Conservation (phyloP, 2,797 vertebrate genomes). For the Nyctalus aviator region DNA sequence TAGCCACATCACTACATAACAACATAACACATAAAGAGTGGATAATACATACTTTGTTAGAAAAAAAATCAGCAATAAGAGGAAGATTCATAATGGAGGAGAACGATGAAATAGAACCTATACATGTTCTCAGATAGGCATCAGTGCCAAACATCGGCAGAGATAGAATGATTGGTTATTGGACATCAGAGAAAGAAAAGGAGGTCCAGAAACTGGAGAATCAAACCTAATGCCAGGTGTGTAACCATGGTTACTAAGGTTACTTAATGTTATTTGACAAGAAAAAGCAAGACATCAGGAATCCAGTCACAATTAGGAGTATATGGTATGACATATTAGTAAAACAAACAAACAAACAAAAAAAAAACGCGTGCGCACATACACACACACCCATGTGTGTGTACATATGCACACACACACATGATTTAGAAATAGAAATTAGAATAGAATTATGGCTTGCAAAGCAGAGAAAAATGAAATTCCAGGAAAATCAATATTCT, state of each 20-base stretch:
- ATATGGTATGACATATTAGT: neutral
- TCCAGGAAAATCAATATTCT: neutral
- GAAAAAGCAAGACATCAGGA: neutral
- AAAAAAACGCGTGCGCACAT: no score
- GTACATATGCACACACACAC: neutral
- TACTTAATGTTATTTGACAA: neutral
- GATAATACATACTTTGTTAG: neutral
- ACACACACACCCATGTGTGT: neutral
- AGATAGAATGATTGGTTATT: neutral
- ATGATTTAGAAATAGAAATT: neutral
- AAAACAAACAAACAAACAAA: neutral
- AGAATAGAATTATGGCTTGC: neutral
- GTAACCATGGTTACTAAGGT: neutral
- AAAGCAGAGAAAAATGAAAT: conserved; percentile 14
- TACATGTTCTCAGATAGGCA: neutral
- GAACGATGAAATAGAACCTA: neutral
- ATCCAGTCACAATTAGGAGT: neutral
- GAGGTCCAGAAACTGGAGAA: neutral
- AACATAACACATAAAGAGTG: neutral
- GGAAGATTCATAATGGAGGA: neutral
- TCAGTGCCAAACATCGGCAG: neutral
- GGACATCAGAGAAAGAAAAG: neutral
- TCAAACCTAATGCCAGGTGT: neutral
- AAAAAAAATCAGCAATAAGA: neutral
- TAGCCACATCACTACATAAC: neutral